These are phyloP conservation scores for Heptranchias perlo DNA, from an alignment of 2,113 vertebrate species.

Conservation along the genomic window DNA sequence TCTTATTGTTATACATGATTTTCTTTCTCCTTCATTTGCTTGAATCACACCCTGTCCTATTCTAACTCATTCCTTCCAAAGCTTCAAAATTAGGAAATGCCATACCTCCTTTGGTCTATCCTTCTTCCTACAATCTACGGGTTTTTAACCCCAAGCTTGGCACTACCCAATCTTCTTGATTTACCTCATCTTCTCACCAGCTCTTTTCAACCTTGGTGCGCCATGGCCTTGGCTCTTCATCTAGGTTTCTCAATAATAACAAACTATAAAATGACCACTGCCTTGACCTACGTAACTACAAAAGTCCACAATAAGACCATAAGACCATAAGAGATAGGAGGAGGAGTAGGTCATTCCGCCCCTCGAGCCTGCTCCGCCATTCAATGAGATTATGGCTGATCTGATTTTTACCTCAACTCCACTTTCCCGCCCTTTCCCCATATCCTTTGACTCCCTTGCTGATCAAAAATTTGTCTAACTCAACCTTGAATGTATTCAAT, in stretches of 20 bases:
- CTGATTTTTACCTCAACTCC: too few relatives aligned
- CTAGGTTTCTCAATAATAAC: background rate
- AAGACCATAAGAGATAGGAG: too few relatives aligned
- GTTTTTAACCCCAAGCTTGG: background rate
- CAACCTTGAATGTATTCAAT: too few relatives aligned
- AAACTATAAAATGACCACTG: background rate
- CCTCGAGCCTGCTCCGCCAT: too few relatives aligned
- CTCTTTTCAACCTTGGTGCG: background rate
- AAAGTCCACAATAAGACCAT: too few relatives aligned
- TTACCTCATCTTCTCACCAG: background rate
- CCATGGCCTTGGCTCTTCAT: background rate
- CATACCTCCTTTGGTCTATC: background rate
- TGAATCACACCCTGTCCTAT: background rate
- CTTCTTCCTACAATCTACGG: background rate
- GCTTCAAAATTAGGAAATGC: background rate
- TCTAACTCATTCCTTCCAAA: background rate
- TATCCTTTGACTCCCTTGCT: too few relatives aligned
- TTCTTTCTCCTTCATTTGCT: background rate
- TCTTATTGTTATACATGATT: background rate
- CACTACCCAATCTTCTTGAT: background rate
- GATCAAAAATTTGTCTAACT: too few relatives aligned
- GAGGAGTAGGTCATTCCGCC: too few relatives aligned
- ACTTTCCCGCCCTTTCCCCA: too few relatives aligned
- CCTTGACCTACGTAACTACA: too few relatives aligned
- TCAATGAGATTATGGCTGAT: too few relatives aligned